Conservation (phyloP, 2,888 invertebrate species). For the Tridacna crocea region DNA sequence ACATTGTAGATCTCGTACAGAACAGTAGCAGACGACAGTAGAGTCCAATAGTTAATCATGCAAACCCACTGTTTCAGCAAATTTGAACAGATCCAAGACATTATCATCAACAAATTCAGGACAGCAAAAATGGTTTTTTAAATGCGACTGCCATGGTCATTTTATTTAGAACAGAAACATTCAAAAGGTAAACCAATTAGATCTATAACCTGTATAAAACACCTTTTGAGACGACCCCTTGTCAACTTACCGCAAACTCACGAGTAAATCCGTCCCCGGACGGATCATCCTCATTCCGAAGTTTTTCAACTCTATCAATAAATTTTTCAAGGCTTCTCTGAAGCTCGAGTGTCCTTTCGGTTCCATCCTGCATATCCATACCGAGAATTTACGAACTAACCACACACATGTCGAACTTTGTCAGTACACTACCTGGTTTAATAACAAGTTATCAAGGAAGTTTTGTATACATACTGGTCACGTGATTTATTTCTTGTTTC, state of each 20-base stretch:
- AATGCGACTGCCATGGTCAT: too few relatives aligned
- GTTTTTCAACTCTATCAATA: slow-evolving; percentile 67
- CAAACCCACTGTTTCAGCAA: too few relatives aligned
- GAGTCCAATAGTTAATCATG: too few relatives aligned
- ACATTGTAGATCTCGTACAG: too few relatives aligned
- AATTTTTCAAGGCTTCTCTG: slow-evolving; percentile 67
- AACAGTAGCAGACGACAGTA: too few relatives aligned
- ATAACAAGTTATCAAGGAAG: slow-evolving; percentile 40
- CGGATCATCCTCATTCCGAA: slow-evolving; percentile 70
- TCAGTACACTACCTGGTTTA: slow-evolving; percentile 36
- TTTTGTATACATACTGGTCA: slow-evolving; percentile 44
- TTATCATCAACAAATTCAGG: too few relatives aligned
- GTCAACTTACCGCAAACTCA: slow-evolving; percentile 72
- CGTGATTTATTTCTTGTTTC: slow-evolving; percentile 43
- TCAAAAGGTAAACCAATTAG: too few relatives aligned
- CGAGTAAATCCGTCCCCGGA: slow-evolving; percentile 71
- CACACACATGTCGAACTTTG: neutral
- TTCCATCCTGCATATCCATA: slow-evolving; percentile 37
- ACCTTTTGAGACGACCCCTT: too few relatives aligned
- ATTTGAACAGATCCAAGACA: too few relatives aligned
- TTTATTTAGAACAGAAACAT: too few relatives aligned
- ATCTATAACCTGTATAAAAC: too few relatives aligned
- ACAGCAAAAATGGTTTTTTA: too few relatives aligned
- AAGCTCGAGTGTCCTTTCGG: slow-evolving; percentile 48
- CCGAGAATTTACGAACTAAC: neutral